A percentile compares a stretch with the other conserved stretches of the same genome.
Evolutionary conservation across 2,113 vertebrate genomes (phyloP).

Genomic region (Zonotrichia leucophrys): DNA sequence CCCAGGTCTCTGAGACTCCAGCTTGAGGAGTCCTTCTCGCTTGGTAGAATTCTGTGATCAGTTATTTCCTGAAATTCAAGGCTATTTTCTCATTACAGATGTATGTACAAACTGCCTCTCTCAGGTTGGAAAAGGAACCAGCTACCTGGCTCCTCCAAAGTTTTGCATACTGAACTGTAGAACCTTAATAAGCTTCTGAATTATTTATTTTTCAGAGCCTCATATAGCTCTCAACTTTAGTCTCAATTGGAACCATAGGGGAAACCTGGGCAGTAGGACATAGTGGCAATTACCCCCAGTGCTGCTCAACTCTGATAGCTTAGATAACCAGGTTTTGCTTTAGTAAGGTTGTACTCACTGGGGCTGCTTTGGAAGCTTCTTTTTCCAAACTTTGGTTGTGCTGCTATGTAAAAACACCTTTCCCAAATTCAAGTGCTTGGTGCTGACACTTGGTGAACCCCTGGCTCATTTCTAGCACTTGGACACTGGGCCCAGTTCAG

Average conservation of each 20-base stretch:
- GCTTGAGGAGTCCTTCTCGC: not conserved
- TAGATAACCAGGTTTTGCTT: not conserved
- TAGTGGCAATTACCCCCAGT: not conserved
- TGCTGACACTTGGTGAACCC: not conserved
- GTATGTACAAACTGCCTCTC: not conserved
- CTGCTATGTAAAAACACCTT: not conserved
- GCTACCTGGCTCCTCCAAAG: not conserved
- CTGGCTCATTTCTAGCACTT: not conserved
- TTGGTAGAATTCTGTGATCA: not conserved
- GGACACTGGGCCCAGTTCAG: not conserved
- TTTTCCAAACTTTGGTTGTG: not conserved
- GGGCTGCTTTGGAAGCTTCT: not conserved
- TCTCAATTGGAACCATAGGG: slow-evolving; percentile 11
- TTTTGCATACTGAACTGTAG: not conserved
- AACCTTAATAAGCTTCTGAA: slow-evolving; percentile 19
- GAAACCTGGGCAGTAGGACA: not conserved
- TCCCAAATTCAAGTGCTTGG: not conserved
- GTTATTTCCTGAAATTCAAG: not conserved
- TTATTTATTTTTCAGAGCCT: slow-evolving; percentile 24
- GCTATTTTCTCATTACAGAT: not conserved
- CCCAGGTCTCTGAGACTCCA: not conserved
- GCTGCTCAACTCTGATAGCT: not conserved
- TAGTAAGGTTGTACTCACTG: not conserved
- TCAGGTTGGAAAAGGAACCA: not conserved
- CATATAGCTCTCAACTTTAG: not conserved